phyloP scores from a whole-genome alignment of 64 coral and sea anemone species.

The Acropora yongei region DNA sequence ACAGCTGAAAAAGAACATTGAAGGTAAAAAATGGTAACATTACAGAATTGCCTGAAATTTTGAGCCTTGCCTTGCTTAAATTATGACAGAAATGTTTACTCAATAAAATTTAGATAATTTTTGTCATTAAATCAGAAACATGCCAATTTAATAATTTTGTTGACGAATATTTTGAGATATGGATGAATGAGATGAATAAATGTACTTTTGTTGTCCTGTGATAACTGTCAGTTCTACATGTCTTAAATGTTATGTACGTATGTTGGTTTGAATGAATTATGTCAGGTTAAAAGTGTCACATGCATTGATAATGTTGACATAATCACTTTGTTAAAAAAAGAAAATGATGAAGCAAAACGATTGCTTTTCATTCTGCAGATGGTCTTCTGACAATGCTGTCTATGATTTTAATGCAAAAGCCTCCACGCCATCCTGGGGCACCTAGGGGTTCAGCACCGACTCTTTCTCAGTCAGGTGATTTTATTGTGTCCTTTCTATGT shows the following conservation, averaged over 20 bases:
- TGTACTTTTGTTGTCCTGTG: too few relatives aligned
- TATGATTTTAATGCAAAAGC: conserved; percentile 84
- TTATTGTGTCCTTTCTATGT: background rate
- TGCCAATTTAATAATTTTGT: background rate
- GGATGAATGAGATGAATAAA: too few relatives aligned
- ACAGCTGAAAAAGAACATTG: conserved; percentile 94
- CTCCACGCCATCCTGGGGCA: conserved; percentile 79
- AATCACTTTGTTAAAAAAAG: too few relatives aligned
- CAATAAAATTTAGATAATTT: background rate
- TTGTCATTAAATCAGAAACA: background rate
- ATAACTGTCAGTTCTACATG: too few relatives aligned
- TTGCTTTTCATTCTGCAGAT: conserved; percentile 54
- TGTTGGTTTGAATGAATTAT: too few relatives aligned
- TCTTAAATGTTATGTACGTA: too few relatives aligned
- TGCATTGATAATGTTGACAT: too few relatives aligned
- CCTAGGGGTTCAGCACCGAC: conserved; percentile 78
- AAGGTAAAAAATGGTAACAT: conserved; percentile 43
- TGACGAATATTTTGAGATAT: background rate
- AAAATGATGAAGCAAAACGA: background rate
- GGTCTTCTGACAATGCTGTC: conserved; percentile 94
- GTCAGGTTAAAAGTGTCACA: too few relatives aligned
- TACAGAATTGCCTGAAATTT: too few relatives aligned
- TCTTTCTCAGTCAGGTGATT: conserved; percentile 79
- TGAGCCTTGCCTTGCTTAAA: too few relatives aligned
- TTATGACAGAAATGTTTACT: too few relatives aligned